Evolutionary conservation across 2,113 vertebrate genomes (phyloP), one percentile per base, ranked within the genome.

Genomic region (Nettapus auritus): DNA sequence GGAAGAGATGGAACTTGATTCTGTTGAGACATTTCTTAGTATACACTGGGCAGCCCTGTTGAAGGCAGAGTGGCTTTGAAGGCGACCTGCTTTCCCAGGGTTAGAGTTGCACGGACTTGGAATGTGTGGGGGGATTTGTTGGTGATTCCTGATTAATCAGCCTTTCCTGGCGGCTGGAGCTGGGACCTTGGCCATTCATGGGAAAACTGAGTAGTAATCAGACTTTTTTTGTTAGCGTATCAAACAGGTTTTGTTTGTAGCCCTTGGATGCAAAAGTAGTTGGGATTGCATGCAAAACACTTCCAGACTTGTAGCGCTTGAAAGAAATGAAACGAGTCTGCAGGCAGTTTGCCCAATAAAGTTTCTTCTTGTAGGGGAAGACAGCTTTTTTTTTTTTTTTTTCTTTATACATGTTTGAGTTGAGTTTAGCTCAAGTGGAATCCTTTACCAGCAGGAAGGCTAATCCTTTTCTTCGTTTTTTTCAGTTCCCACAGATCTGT

Each of bases 241-340:
- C 18, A 56, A 1, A 42, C 1, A 2, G 14, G 4, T 3, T 21
- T 8, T 22, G 52, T 55, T 48, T 34, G 5, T 19, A 42, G 53
- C 40, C 5, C 17, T 82, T 62, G 52, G 3, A 53, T 75, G 46
- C 20, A 68, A 34, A 81, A 77, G 48, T 73, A 50, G 16, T 50
- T 52, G n/a, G 21, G 28, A 21, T 50, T 38, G 11, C n/a, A 74
- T 55, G 44, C 3, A 36, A 52, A 89, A 52, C 14, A 6, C 25
- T 84, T 80, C 3, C 14, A 60, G 36, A 34, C 60, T 89, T 59
- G 5, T 44, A 31, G 16, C 9, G 3, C 25, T 85, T 89, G 8
- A 31, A 15, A 57, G 38, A 59, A 29, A 55, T 67, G 11, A 82
- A 93, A 11, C 71, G 20, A 42, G 16, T 89, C 19, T 46, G 21